Evolutionary conservation across 2,888 invertebrate species (phyloP), one percentile per base, ranked within the genome.

Genomic region (Amaurobius ferox): DNA sequence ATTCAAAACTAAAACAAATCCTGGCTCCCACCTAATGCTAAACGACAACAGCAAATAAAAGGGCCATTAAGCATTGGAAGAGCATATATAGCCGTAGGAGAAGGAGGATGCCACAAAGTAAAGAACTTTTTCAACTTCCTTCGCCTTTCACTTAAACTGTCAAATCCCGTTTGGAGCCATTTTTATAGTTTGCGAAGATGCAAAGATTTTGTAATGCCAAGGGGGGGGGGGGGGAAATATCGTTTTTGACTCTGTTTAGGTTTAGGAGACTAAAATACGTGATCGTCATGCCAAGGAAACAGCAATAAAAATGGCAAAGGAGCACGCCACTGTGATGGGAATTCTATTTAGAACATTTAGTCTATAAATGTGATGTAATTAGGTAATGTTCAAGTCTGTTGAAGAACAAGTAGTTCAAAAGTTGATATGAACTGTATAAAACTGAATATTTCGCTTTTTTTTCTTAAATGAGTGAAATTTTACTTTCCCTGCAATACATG

Each of bases 131-230:
- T 55, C 55, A 55, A 55, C 55, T 55, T 55, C 23, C 44, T 71
- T 39, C 70, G 35, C 35, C 62, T 62, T 68, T 79, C 62, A 71
- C 78, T 79, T 79, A 71, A 79, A 39, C 70, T 79, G 78, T 71
- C 78, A 71, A 70, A 62, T 79, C 61, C 78, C 62, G 29, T 79
- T 70, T 62, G 23, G 70, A 62, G 19, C 70, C 71, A 79, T 79
- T 79, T 79, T 62, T 71, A 79, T 55, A 55, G 19, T 55, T 55
- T 55, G 55, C 23, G 55, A 55, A 55, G 55, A 55, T 55, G 55
- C 55, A 55, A 55, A 55, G 55, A 55, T 55, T 55, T 55, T 55
- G 55, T 23, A 55, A 55, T 55, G 55, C 16, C 23, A 13, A 44
- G 16, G n/a, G n/a, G n/a, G 35, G 35, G 35, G 35, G 9, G 9